Evolutionary conservation across 2,797 vertebrate species (phyloP).

Genomic region (Tangara arthus): DNA sequence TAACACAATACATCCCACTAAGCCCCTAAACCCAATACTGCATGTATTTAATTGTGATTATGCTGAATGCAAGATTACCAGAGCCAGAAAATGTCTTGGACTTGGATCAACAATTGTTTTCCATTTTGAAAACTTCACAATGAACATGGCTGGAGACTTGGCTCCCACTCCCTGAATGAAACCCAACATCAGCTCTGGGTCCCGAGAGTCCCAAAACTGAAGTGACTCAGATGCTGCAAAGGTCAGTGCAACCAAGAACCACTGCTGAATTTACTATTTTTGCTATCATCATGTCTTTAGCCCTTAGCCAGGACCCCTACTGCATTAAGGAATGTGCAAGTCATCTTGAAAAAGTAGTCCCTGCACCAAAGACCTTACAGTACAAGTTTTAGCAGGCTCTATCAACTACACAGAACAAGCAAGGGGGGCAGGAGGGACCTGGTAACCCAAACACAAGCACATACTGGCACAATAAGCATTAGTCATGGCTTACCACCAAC

Average conservation of each 20-base stretch:
- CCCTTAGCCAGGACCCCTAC: neutral
- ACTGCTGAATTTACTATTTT: slow-evolving; percentile 44
- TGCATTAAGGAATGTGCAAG: neutral
- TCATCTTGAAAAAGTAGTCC: neutral
- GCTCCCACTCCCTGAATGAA: slow-evolving; percentile 7
- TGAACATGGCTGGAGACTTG: slow-evolving; percentile 59
- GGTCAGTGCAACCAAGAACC: neutral
- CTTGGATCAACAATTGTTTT: slow-evolving; percentile 54
- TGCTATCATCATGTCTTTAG: neutral
- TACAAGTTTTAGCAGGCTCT: neutral
- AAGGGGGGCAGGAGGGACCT: neutral
- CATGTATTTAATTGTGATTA: slow-evolving; percentile 59
- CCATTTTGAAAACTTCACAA: slow-evolving; percentile 65
- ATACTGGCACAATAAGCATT: slow-evolving; percentile 12
- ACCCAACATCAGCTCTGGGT: neutral
- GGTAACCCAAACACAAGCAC: neutral
- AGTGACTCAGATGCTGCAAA: slow-evolving; percentile 31
- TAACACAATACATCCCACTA: slow-evolving; percentile 51
- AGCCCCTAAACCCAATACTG: slow-evolving; percentile 37
- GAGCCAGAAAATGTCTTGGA: slow-evolving; percentile 50
- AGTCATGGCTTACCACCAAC: slow-evolving; percentile 34
- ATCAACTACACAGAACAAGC: neutral
- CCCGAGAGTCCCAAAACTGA: neutral
- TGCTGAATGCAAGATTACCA: slow-evolving; percentile 38
- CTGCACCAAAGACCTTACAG: neutral